Base-by-base conservation (phyloP, 2,113 vertebrate species). In the Antigone vipio region DNA sequence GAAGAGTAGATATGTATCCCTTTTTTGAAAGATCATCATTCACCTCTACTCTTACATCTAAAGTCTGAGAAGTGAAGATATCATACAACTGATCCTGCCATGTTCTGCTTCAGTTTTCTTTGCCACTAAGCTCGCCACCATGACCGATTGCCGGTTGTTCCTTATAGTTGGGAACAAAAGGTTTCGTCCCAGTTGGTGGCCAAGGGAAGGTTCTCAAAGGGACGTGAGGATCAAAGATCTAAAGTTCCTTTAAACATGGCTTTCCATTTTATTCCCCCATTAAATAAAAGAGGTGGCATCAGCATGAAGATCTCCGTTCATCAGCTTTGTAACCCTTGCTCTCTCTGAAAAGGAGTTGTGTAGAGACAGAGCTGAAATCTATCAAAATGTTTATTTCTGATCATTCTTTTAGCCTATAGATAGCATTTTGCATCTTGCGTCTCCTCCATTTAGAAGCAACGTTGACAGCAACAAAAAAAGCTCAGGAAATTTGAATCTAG, bases 301-400 rank as follows among this genome's bases (percentile, higher is more conserved):
- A 44, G 6, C 24, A 5, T 30, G 42, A 42, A 47, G 60, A 50
- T 30, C 60, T 26, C 34, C 53, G 56, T 32, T 52, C 35, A 23
- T 69, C 88, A 30, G 40, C 52, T 60, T 5, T 23, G 30, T 80
- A 27, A 22, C 4, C 9, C 19, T 35, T 85, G 58, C n/a, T 69
- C 13, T 59, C 2, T 1, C 24, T 18, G 6, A 17, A 45, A 67
- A 42, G 13, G 34, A 29, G 16, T 34, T 0, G 0, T 50, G 38
- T 40, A 42, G 56, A 30, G 44, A 30, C 42, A 91, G 58, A 85
- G 58, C 29, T 68, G 74, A 53, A 59, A 66, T 17, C 15, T 12
- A 20, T 66, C 18, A 19, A 35, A 64, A 55, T 55, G 3, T 12
- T 64, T 13, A 11, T 52, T 71, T 80, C 20, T 30, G 40, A 12